Evolutionary conservation across 2,888 invertebrate genomes (phyloP).

Genomic region (Kuschelorhynchus macadamiae): DNA sequence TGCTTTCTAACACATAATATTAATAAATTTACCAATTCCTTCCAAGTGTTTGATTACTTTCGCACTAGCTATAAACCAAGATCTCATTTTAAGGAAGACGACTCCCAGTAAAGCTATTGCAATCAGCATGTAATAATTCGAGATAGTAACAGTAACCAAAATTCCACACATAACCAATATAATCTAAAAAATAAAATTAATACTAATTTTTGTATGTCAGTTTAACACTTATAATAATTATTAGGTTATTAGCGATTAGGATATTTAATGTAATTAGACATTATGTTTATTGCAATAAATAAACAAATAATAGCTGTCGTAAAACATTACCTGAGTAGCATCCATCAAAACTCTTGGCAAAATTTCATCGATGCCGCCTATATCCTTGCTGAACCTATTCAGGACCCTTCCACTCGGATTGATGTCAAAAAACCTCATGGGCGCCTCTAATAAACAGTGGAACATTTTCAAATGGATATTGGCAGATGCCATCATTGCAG

Average conservation of each 20-base stretch:
- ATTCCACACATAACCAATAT: conserved; percentile 79
- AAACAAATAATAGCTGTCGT: no score
- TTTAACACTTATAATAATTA: no score
- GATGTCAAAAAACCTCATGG: conserved; percentile 84
- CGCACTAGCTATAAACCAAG: conserved; percentile 78
- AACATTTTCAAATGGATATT: conserved; percentile 86
- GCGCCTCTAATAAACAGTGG: conserved; percentile 73
- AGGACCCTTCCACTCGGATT: conserved; percentile 87
- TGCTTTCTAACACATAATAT: no score
- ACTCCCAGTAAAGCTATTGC: conserved; percentile 74
- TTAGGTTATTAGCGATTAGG: no score
- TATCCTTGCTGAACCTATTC: conserved; percentile 86
- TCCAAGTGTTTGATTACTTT: conserved; percentile 78
- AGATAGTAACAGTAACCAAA: conserved; percentile 77
- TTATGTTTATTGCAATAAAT: no score
- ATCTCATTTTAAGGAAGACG: conserved; percentile 76
- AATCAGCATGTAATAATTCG: conserved; percentile 77
- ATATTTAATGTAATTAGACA: no score
- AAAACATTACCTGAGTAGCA: conserved; percentile 72
- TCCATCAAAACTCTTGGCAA: conserved; percentile 78
- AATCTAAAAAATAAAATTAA: conserved; percentile 71
- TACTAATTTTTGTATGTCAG: no score
- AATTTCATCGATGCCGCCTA: conserved; percentile 83
- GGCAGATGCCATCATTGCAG: conserved; percentile 82
- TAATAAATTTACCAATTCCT: conserved; percentile 67